Conservation (phyloP, 2,888 invertebrate species). For the Sphaerophoria rueppellii region DNA sequence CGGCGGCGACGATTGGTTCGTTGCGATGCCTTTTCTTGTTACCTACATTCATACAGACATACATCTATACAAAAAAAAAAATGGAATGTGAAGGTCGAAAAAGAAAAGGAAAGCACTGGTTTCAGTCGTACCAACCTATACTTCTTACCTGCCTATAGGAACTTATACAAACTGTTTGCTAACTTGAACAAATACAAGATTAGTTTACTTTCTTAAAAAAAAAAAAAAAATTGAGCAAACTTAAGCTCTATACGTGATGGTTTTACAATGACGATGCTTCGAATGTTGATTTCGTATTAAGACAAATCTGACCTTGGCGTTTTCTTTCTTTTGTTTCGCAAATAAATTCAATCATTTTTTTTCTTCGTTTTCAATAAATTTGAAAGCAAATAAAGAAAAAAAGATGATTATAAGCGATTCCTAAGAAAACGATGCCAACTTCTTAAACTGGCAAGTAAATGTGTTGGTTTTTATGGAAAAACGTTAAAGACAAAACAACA, state of each 20-base stretch:
- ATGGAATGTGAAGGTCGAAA: conserved; percentile 69
- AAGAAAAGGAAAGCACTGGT: conserved; percentile 62
- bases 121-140: not conserved
- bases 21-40: conserved; percentile 17
- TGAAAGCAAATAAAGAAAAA: not conserved
- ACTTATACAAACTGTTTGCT: conserved; percentile 24
- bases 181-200: conserved; percentile 29
- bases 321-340: conserved; percentile 52
- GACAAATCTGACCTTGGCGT: conserved; percentile 52
- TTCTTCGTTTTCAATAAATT: not conserved
- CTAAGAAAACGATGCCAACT: not conserved
- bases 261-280: not conserved
- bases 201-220: conserved; percentile 50
- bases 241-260: conserved; percentile 3
- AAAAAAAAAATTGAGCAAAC: conserved; percentile 27
- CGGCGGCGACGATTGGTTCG: conserved; percentile 34
- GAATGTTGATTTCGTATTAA: not conserved
- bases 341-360: conserved; percentile 21
- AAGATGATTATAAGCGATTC: not conserved
- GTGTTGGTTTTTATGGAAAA: not conserved
- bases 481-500: too few relatives aligned
- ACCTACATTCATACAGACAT: conserved; percentile 18
- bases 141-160: not conserved
- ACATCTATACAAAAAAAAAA: not conserved
- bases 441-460: not conserved